Percentiles rank a stretch among this genome's conserved stretches.
Conservation (phyloP, 2,113 vertebrate species). For the Todiramphus saurophagus region DNA sequence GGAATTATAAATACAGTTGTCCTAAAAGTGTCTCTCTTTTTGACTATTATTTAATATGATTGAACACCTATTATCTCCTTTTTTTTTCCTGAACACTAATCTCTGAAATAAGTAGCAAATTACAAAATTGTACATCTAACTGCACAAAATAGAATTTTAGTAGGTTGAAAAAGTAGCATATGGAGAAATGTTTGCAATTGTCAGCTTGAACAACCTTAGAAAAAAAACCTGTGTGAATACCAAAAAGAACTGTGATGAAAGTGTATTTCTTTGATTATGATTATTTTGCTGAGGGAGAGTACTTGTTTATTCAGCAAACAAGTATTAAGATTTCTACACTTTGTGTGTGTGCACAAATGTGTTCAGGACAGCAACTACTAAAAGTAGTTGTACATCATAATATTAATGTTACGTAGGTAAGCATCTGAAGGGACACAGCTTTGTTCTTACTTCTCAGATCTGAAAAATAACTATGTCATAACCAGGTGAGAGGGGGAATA, state of each 20-base stretch:
- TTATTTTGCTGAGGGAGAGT: neutral
- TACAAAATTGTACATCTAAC: neutral
- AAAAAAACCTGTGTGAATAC: neutral
- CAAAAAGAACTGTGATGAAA: neutral
- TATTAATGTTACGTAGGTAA: neutral
- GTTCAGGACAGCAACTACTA: neutral
- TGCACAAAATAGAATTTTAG: neutral
- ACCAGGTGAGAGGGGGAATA: neutral
- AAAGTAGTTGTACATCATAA: neutral
- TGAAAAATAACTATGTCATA: neutral
- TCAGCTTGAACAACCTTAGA: neutral
- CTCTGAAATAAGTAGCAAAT: neutral
- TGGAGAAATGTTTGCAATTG: neutral
- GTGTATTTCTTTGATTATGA: neutral
- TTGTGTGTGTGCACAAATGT: neutral
- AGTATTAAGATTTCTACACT: neutral
- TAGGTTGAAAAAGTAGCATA: neutral
- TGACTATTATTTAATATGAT: neutral
- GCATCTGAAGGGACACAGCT: neutral
- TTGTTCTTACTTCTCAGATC: neutral
- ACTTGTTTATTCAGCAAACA: neutral
- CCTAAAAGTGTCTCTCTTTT: neutral
- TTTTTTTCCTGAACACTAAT: neutral
- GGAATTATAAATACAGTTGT: neutral
- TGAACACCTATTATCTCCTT: neutral